Base-by-base conservation (phyloP, 2,113 vertebrate genomes). In the Hypomesus transpacificus region DNA sequence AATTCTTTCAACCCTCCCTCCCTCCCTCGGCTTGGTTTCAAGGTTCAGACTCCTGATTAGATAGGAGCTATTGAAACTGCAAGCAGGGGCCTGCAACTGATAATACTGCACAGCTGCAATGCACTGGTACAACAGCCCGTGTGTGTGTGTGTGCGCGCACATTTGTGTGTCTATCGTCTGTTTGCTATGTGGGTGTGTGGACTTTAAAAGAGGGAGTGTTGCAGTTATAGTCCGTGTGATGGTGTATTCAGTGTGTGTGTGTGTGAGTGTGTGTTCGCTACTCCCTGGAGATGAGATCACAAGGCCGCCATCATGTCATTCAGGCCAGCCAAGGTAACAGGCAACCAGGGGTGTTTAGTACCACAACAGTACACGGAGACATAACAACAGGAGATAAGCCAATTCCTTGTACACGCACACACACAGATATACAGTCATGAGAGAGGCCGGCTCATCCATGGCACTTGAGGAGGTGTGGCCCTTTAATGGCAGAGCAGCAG, bases 41-140 rank as follows among this genome's bases (percentile, higher is more conserved):
- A 89, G 85, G 88, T 89, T 78, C 84, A 84, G 79, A 60, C 78
- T 1, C 64, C 52, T 52, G 87, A 87, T 89, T 79, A 91, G 90
- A 88, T 88, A 88, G 87, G 74, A 75, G 78, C 87, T 78, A 87
- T 83, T 86, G 84, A 82, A 87, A 68, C 77, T 34, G 24, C 70
- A 71, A 79, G 76, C 81, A 78, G 79, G 75, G 80, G 75, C 76
- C 26, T n/a, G 8, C n/a, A 20, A 50, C 82, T 26, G 80, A 83
- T 88, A 86, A 82, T 46, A 21, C 34, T 14, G 31, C 64, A 59
- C 73, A 75, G 75, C 70, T 63, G 64, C 71, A 75, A 67, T 69
- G 58, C 63, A 69, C 6, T n/a, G 59, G 61, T 22, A 52, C 50
- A 67, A 24, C 20, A 60, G 58, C 21, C 8, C 22, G 26, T 16